Evolutionary conservation across 2,888 invertebrate genomes (phyloP).

Genomic region (Notocelia uddmanniana): DNA sequence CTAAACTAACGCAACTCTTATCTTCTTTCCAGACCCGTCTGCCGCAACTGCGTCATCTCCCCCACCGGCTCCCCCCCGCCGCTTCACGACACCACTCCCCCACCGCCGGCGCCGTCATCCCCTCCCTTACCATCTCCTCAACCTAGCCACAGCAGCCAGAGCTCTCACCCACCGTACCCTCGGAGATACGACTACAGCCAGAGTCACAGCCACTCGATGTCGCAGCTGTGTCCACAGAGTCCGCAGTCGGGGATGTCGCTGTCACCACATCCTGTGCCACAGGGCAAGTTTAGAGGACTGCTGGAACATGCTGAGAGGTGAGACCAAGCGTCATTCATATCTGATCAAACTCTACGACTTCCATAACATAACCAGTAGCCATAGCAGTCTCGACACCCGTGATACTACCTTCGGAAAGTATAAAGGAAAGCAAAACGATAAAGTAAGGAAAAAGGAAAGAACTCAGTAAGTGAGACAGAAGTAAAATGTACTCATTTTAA

Average conservation of each 20-base stretch:
- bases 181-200: slow-evolving; percentile 68
- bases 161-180: slow-evolving; percentile 74
- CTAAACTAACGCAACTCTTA: slow-evolving; percentile 16
- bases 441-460: no score
- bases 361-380: background rate
- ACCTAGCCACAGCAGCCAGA: slow-evolving; percentile 77
- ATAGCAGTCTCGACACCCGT: slow-evolving; percentile 72
- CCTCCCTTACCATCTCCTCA: slow-evolving; percentile 73
- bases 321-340: background rate
- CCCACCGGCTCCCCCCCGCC: slow-evolving; percentile 80
- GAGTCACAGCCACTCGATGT: slow-evolving; percentile 71
- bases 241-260: slow-evolving; percentile 80
- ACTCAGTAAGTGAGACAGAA: no score
- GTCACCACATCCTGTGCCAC: slow-evolving; percentile 77
- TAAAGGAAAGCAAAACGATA: no score
- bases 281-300: slow-evolving; percentile 78
- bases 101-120: slow-evolving; percentile 68
- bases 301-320: slow-evolving; percentile 83
- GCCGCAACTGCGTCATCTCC: slow-evolving; percentile 91
- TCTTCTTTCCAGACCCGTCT: slow-evolving; percentile 89
- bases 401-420: slow-evolving; percentile 66
- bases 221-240: slow-evolving; percentile 72
- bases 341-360: no score
- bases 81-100: slow-evolving; percentile 73
- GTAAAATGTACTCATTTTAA: no score